phyloP scores from a whole-genome alignment of 2,797 vertebrate genomes.

The Pipistrellus pipistrellus region DNA sequence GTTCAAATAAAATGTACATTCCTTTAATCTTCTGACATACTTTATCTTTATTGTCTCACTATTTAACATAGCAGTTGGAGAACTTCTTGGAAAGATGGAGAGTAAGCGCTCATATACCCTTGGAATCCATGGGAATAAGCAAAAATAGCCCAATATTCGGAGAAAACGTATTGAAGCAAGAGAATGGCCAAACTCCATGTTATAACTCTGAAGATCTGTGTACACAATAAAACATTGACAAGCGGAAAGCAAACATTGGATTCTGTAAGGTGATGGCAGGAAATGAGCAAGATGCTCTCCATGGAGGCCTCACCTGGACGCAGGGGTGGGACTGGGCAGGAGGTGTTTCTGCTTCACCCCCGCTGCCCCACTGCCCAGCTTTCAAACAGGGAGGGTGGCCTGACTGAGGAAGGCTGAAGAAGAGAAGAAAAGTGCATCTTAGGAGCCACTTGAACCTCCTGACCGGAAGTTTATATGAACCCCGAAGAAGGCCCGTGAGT shows the following conservation, averaged over 20 bases:
- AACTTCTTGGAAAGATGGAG: conserved; percentile 54
- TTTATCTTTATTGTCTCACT: conserved; percentile 48
- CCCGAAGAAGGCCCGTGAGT: neutral
- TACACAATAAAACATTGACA: rapidly evolving
- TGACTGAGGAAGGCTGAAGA: neutral
- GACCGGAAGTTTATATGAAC: neutral
- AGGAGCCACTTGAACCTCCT: neutral
- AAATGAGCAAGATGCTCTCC: neutral
- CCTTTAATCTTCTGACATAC: conserved; percentile 46
- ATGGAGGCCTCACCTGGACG: neutral
- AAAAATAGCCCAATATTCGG: neutral
- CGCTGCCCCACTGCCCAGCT: neutral
- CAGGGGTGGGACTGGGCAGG: neutral
- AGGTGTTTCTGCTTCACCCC: neutral
- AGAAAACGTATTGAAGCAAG: neutral
- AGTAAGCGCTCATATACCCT: neutral
- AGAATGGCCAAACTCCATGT: neutral
- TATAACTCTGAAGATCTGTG: neutral
- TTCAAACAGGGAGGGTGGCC: neutral
- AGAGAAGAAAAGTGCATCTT: neutral
- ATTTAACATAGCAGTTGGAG: conserved; percentile 35
- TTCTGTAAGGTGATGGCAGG: rapidly evolving
- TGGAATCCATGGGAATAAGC: conserved; percentile 2
- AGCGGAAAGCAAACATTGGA: rapidly evolving
- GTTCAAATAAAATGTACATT: conserved; percentile 3